Conservation (phyloP, 53 echinoderm and acorn worm species). For the Paracentrotus lividus region DNA sequence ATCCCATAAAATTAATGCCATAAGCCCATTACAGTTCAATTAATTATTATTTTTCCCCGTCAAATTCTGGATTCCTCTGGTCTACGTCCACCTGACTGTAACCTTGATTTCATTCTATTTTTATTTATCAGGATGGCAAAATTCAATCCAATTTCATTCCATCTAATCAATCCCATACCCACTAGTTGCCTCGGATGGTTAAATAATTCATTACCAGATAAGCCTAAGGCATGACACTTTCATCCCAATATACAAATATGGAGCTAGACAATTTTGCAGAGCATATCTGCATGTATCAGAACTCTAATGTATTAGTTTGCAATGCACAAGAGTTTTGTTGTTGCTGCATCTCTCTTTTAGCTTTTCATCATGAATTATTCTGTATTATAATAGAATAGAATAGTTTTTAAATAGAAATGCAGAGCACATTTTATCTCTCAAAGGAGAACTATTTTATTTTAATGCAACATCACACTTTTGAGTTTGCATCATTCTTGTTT, state of each 20-base stretch:
- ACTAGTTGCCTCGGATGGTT: not conserved
- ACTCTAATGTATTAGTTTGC: not conserved
- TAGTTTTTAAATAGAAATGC: not conserved
- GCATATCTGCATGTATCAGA: not conserved
- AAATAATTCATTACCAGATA: slow-evolving; percentile 56
- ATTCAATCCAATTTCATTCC: slow-evolving; percentile 48
- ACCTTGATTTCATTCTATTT: not conserved
- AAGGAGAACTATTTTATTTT: not conserved
- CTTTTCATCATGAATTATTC: not conserved
- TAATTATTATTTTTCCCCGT: not conserved
- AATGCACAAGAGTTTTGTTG: not conserved
- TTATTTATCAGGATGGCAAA: slow-evolving; percentile 6
- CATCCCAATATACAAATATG: slow-evolving; percentile 25
- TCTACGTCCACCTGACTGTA: not conserved
- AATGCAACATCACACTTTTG: too few relatives aligned
- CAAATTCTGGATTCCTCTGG: not conserved
- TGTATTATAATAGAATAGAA: not conserved
- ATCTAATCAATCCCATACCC: slow-evolving; percentile 24
- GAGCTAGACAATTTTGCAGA: slow-evolving; percentile 29
- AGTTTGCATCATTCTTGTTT: not conserved
- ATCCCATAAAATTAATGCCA: not conserved
- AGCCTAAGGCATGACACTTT: slow-evolving; percentile 18
- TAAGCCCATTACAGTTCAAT: not conserved
- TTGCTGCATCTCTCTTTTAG: not conserved
- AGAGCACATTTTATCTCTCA: not conserved